Conservation (phyloP, 1,140 invertebrate species). For the Lethrus apterus region DNA sequence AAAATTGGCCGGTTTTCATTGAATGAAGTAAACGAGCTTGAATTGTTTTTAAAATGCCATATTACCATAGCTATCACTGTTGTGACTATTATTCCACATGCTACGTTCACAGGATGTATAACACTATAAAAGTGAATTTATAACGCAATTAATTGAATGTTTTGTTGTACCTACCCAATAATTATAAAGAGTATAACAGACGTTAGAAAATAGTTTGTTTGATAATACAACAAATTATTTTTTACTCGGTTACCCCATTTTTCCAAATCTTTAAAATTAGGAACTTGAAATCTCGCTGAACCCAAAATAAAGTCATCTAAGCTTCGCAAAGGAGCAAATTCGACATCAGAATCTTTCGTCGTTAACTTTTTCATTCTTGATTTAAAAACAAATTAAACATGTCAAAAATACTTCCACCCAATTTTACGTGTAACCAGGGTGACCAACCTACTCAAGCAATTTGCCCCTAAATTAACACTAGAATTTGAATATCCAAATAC, state of each 20-base stretch:
- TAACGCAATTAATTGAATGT: conserved; percentile 3
- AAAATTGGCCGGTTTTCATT: conserved; percentile 55
- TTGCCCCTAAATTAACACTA: too few species aligned
- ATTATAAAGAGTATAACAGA: conserved; percentile 60
- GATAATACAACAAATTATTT: conserved; percentile 80
- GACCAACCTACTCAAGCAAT: too few species aligned
- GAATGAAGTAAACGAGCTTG: too few species aligned
- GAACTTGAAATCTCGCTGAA: conserved; percentile 72
- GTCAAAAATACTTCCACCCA: too few species aligned
- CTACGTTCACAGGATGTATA: conserved; percentile 68
- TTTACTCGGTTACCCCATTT: conserved; percentile 79
- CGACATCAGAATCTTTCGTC: conserved; percentile 14
- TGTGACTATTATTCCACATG: conserved; percentile 57
- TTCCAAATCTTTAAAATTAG: conserved; percentile 66
- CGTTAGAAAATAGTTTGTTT: conserved; percentile 77
- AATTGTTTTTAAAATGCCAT: conserved; percentile 57
- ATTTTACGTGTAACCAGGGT: too few species aligned
- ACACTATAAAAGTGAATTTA: conserved; percentile 43
- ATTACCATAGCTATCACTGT: conserved; percentile 55
- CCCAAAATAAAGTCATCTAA: conserved; percentile 72
- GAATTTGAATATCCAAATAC: too few species aligned
- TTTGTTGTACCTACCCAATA: conserved; percentile 53
- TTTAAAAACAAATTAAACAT: too few species aligned
- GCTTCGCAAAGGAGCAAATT: conserved; percentile 65
- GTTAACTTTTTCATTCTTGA: neutral